Conservation (phyloP, 1,140 invertebrate species). For the Paracyclopina nana region DNA sequence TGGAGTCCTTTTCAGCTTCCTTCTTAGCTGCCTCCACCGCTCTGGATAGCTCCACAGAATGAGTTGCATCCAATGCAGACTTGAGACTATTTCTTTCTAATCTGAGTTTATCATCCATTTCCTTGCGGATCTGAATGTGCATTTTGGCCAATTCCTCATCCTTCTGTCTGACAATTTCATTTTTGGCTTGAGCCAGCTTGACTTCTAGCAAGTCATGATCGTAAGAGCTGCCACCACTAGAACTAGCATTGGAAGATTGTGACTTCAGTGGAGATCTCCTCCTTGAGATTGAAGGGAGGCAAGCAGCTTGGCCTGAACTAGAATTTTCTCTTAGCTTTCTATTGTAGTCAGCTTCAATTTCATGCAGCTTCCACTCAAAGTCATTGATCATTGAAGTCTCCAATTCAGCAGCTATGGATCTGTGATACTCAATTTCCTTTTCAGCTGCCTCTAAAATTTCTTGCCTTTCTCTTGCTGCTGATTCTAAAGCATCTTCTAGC, state of each 20-base stretch:
- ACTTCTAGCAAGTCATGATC: not conserved
- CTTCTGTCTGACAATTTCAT: conserved; percentile 10
- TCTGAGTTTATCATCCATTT: conserved; percentile 11
- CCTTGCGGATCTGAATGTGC: conserved; percentile 5
- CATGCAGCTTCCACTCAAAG: conserved; percentile 17
- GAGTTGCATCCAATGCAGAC: conserved; percentile 1
- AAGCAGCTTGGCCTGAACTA: not conserved
- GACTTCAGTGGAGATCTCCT: too few relatives aligned
- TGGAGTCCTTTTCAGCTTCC: conserved; percentile 1
- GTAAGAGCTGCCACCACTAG: too few relatives aligned
- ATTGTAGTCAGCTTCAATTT: conserved; percentile 16
- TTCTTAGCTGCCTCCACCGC: conserved; percentile 1
- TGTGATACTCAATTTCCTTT: conserved; percentile 14
- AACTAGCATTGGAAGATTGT: too few relatives aligned
- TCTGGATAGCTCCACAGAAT: not conserved
- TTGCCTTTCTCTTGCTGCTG: conserved; percentile 8
- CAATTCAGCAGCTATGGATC: conserved; percentile 10
- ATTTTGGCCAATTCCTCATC: conserved; percentile 14
- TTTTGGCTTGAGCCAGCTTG: conserved; percentile 7
- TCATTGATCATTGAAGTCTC: conserved; percentile 11
- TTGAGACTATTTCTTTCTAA: conserved; percentile 3
- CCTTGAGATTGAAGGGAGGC: too few relatives aligned
- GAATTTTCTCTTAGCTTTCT: not conserved
- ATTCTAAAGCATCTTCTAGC: conserved; percentile 8
- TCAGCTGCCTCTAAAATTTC: conserved; percentile 10